A percentile compares a stretch with the other conserved stretches of the same genome.
phyloP scores from a whole-genome alignment of 1,140 invertebrate genomes.

The Heliconius hewitsoni region DNA sequence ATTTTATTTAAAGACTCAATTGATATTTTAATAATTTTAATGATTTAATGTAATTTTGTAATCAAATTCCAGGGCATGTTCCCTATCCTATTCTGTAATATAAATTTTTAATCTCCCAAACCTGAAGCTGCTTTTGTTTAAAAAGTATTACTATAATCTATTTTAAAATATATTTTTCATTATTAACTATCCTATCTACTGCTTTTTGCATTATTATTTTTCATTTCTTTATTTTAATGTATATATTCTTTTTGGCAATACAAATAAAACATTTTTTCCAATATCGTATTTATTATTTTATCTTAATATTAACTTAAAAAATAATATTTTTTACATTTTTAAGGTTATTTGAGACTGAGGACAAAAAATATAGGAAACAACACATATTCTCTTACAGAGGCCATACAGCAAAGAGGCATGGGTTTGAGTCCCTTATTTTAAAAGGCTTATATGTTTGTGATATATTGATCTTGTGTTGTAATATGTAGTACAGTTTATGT shows the following conservation, averaged over 20 bases:
- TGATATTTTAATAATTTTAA: not conserved
- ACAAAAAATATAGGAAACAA: too few species aligned
- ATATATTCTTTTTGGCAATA: slow-evolving; percentile 23
- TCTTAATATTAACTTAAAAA: not conserved
- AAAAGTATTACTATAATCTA: slow-evolving; percentile 61
- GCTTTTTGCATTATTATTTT: slow-evolving; percentile 29
- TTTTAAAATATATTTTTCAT: slow-evolving; percentile 41
- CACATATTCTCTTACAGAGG: too few species aligned
- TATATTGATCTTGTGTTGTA: not conserved
- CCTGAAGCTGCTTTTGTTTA: slow-evolving; percentile 59
- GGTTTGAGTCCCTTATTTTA: too few species aligned
- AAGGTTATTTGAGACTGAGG: too few species aligned
- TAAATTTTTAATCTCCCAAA: slow-evolving; percentile 20
- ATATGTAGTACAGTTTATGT: not conserved
- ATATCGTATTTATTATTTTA: slow-evolving; percentile 17
- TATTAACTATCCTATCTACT: slow-evolving; percentile 39
- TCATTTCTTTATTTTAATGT: slow-evolving; percentile 28
- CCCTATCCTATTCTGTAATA: slow-evolving; percentile 1
- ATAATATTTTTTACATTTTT: not conserved
- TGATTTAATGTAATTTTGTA: not conserved
- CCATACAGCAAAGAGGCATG: too few species aligned
- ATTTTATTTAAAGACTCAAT: slow-evolving; percentile 3
- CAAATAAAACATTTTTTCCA: slow-evolving; percentile 31
- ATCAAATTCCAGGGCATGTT: not conserved
- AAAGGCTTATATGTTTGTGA: too few species aligned